Evolutionary conservation across 2,888 invertebrate genomes (phyloP), one percentile per base, ranked within the genome.

Genomic region (Nomada fucata): DNA sequence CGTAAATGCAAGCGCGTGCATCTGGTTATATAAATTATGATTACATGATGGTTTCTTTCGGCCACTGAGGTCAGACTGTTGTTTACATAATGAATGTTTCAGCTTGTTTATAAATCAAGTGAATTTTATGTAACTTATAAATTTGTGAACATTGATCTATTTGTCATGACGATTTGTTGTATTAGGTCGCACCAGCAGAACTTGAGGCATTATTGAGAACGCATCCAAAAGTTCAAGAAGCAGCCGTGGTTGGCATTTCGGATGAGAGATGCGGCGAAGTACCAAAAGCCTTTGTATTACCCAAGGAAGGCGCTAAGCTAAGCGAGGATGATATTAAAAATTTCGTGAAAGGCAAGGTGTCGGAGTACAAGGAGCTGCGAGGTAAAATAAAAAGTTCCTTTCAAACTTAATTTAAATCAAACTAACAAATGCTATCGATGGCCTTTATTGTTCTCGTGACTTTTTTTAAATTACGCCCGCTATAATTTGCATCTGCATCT

Each of bases 131-230:
- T n/a, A n/a, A n/a, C n/a, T n/a, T n/a, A n/a, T n/a, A n/a, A 36
- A 36, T 36, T 36, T 36, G 36, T 36, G 36, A 36, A 36, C 36
- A 7, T 36, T 36, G 36, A 36, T 36, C 20, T 2, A 57, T 47
- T 15, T 15, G 10, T 47, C 47, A 15, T 47, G 47, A 3, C 47
- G 47, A 47, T 47, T 47, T 15, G 15, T 47, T 47, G 47, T 10
- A 0, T 2, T 95, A 98, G 96, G 98, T 98, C 10, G 96, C 98
- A 13, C 98, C 98, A 26, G 98, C 98, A 0, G 98, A 98, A 93
- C 93, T 98, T 42, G 98, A 98, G 93, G 96, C 95, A 69, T 90
- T 97, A 5, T 91, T 98, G 1, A 95, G 97, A 78, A 95, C 95
- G 60, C 97, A 97, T 93, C 96, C 97, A 0, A 95, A 95, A 42